A percentile compares a stretch with the other conserved stretches of the same genome.
Evolutionary conservation across 1,140 invertebrate genomes (phyloP).

Genomic region (Zaprionus ornatus): DNA sequence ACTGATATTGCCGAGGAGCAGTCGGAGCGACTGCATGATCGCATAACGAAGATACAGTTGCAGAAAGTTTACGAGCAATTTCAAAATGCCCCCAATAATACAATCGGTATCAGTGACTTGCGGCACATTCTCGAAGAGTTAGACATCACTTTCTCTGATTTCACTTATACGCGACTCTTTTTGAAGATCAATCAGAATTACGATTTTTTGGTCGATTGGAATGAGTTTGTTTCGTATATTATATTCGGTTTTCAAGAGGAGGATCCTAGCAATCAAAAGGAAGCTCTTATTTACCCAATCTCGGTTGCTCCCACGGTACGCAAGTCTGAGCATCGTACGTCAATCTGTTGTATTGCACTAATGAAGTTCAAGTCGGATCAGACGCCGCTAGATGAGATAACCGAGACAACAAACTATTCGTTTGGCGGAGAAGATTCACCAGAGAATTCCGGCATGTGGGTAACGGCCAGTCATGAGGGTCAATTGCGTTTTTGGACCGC

Average conservation of each 20-base stretch:
- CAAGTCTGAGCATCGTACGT: slow-evolving; percentile 86
- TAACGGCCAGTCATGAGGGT: slow-evolving; percentile 89
- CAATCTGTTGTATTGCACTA: slow-evolving; percentile 84
- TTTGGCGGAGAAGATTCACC: slow-evolving; percentile 64
- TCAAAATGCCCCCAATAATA: slow-evolving; percentile 6
- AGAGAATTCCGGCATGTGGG: slow-evolving; percentile 86
- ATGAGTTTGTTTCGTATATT: slow-evolving; percentile 88
- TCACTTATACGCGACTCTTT: slow-evolving; percentile 66
- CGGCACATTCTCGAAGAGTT: slow-evolving; percentile 42
- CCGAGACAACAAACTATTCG: slow-evolving; percentile 45
- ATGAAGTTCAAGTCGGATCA: slow-evolving; percentile 85
- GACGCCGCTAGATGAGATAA: slow-evolving; percentile 46
- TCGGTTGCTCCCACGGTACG: slow-evolving; percentile 85
- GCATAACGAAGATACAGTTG: slow-evolving; percentile 52
- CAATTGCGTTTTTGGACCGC: slow-evolving; percentile 89
- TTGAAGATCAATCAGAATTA: slow-evolving; percentile 84
- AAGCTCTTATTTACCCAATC: slow-evolving; percentile 86
- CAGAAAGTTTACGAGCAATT: slow-evolving; percentile 53
- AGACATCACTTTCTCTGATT: slow-evolving; percentile 58
- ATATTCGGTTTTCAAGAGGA: slow-evolving; percentile 87
- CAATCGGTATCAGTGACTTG: slow-evolving; percentile 46
- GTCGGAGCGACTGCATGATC: slow-evolving; percentile 67
- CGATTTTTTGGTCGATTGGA: slow-evolving; percentile 87
- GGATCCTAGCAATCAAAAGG: slow-evolving; percentile 85
- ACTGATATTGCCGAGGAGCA: slow-evolving; percentile 34